Conservation (phyloP, 2,888 invertebrate genomes). For the Melitaea athalia region DNA sequence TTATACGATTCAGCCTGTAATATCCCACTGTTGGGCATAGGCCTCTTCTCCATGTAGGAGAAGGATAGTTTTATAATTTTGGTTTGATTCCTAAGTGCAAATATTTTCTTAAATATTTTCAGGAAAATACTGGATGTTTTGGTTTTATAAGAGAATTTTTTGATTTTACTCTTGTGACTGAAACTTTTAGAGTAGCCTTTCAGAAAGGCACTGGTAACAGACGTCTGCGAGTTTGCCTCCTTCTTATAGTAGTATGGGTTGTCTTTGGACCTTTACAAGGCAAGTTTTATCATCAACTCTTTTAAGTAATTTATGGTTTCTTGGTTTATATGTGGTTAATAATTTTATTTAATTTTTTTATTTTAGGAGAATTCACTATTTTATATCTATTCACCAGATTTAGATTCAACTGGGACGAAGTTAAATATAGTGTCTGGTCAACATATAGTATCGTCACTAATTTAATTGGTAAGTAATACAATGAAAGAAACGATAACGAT, state of each 20-base stretch:
- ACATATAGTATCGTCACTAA: conserved; percentile 81
- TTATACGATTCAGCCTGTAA: too few relatives aligned
- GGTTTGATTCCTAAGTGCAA: not conserved
- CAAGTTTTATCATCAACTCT: conserved; percentile 58
- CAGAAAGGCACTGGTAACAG: conserved; percentile 87
- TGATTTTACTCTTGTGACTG: conserved; percentile 86
- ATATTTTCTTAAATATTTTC: conserved; percentile 37
- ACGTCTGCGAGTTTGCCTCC: conserved; percentile 86
- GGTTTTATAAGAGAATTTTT: conserved; percentile 86
- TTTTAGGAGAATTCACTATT: conserved; percentile 82
- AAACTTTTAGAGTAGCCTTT: conserved; percentile 90
- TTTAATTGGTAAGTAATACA: conserved; percentile 68
- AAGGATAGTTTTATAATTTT: not conserved
- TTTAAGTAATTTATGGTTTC: not conserved
- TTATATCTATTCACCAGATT: conserved; percentile 80
- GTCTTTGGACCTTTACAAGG: conserved; percentile 92
- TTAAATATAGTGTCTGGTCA: conserved; percentile 81
- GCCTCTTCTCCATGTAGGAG: too few relatives aligned
- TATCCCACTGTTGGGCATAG: too few relatives aligned
- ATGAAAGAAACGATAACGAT: too few relatives aligned
- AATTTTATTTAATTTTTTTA: not conserved
- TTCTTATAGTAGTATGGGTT: conserved; percentile 91
- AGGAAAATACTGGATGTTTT: conserved; percentile 48
- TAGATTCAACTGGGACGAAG: conserved; percentile 82
- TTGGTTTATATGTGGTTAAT: conserved; percentile 6